phyloP scores from a whole-genome alignment of 2,888 invertebrate species.

The Lacanobia wlatinum region DNA sequence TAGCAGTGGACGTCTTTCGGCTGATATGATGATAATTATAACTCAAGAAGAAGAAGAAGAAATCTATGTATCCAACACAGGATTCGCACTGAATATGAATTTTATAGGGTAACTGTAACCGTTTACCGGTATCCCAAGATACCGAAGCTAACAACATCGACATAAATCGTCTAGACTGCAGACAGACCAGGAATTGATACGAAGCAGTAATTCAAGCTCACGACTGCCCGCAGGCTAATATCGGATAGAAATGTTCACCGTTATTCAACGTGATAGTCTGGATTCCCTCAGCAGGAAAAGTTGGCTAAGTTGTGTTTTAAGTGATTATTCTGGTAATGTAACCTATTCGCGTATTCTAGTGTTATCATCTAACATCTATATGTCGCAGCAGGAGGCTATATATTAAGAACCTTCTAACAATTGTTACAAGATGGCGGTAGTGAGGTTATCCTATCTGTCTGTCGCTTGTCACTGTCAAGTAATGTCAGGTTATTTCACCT shows the following conservation, averaged over 20 bases:
- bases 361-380: too few relatives aligned
- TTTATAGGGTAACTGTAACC: background rate
- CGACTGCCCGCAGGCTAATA: slow-evolving; percentile 23
- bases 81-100: background rate
- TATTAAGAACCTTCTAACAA: too few relatives aligned
- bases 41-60: background rate
- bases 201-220: slow-evolving; percentile 25
- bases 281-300: background rate
- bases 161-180: slow-evolving; percentile 22
- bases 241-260: slow-evolving; percentile 14
- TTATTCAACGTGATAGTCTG: slow-evolving; percentile 6
- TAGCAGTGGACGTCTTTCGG: too few relatives aligned
- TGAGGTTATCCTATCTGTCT: too few relatives aligned
- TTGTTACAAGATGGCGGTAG: too few relatives aligned
- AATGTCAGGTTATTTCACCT: too few relatives aligned
- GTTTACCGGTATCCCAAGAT: slow-evolving; percentile 6
- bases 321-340: background rate
- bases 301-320: background rate
- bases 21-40: too few relatives aligned
- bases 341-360: background rate
- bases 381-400: too few relatives aligned
- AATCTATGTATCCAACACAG: background rate
- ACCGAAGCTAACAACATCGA: slow-evolving; percentile 9
- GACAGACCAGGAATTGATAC: slow-evolving; percentile 15
- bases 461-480: too few relatives aligned